Conservation (phyloP, 2,113 vertebrate genomes). For the Dicrurus megarhynchus region DNA sequence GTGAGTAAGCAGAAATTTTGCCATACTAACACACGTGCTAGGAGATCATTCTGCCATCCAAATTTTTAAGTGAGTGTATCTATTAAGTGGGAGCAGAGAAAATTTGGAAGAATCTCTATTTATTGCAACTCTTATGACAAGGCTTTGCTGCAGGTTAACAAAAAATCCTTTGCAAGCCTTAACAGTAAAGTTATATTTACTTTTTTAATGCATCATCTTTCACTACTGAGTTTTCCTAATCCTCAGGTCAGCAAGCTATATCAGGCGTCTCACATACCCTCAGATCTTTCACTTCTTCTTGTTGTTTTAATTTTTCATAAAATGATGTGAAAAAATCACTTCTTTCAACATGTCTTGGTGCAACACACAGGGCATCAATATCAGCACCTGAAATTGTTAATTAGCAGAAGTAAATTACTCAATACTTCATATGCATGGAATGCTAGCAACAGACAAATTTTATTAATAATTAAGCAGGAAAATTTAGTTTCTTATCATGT, state of each 20-base stretch:
- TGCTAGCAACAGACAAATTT: not conserved
- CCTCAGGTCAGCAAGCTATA: not conserved
- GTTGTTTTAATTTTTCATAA: slow-evolving; percentile 87
- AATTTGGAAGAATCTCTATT: not conserved
- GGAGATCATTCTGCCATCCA: not conserved
- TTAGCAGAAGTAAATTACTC: not conserved
- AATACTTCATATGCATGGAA: not conserved
- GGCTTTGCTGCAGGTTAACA: not conserved
- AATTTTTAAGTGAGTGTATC: not conserved
- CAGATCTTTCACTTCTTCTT: slow-evolving; percentile 88
- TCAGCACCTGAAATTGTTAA: slow-evolving; percentile 81
- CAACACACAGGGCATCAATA: slow-evolving; percentile 89
- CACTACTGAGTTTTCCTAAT: not conserved
- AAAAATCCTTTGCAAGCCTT: not conserved
- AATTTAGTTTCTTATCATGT: not conserved
- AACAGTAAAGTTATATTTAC: not conserved
- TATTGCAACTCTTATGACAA: not conserved
- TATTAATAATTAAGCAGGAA: not conserved
- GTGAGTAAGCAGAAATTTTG: not conserved
- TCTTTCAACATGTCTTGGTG: slow-evolving; percentile 86
- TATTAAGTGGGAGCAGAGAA: not conserved
- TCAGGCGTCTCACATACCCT: slow-evolving; percentile 71
- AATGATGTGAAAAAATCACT: slow-evolving; percentile 90
- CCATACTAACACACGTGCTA: not conserved
- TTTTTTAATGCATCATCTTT: not conserved